Base-by-base conservation (phyloP, 2,888 invertebrate genomes). In the Elysia crispata region DNA sequence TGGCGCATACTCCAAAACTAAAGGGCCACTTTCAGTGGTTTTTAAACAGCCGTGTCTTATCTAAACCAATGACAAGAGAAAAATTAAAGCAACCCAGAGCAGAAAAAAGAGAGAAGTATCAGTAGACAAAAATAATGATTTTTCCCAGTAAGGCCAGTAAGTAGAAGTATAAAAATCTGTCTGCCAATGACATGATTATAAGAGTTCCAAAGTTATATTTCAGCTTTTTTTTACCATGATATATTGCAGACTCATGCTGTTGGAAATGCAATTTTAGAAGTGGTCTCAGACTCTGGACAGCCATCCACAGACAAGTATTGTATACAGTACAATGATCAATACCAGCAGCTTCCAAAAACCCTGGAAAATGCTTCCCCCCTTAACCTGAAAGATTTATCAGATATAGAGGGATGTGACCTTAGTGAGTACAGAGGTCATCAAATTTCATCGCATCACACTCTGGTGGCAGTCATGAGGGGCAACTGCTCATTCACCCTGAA, bases 401-500 rank as follows among this genome's bases (percentile, higher is more conserved):
- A 28, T 18, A 33, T 64, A 67, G 57, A 75, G 30, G 80, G 80
- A 70, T 80, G 80, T 41, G 20, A 67, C 20, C 8, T 30, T 13
- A 5, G 54, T 6, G 80, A 80, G 23, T 80, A 76, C 49, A 69
- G 18, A 20, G 25, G 60, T n/a, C 20, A 57, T 6, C 13, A 28
- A 23, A 0, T 23, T 57, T 3, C 31, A 23, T 28, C 76, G 15
- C 41, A 50, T 11, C 83, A 83, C 23, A 81, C 81, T n/a, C 84
- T 87, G 3, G 89, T 89, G 1, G 85, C 87, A 23, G 85, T 90
- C 13, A 76, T 81, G 0, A 81, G 90, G 69, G 90, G 90, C 11
- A 87, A 89, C 77, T 91, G 91, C 82, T 87, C 86, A 0, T 91
- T 90, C 77, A 80, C 86, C 6, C 86, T 88, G 69, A 91, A 90